Evolutionary conservation across 2,888 invertebrate species (phyloP), one percentile per base, ranked within the genome.

Genomic region (Tipula lateralis): DNA sequence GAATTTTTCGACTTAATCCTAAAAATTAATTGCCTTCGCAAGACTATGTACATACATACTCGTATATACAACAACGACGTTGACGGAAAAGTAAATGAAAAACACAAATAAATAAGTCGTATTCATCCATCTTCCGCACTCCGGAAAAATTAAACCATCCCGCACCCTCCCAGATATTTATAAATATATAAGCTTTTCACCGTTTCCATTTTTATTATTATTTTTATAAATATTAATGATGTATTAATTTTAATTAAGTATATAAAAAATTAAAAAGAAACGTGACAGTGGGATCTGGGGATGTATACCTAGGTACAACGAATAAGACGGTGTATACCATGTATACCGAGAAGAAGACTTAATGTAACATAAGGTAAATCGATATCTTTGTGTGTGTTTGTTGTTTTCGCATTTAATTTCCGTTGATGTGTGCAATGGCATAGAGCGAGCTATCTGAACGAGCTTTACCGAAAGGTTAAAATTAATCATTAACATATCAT

Each of bases 221-320:
- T 24, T 66, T 66, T 66, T 66, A 66, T 66, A 66, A 66, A 66
- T 66, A 66, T 66, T 66, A 66, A 66, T 66, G 66, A 66, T 66
- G 66, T 66, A 66, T 66, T 66, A 66, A 66, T 66, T 66, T 66
- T 66, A 66, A 66, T 66, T 66, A 66, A 66, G 66, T 66, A 66
- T 2, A 66, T 24, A 24, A 66, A 66, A 66, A 66, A 39, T 24
- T 66, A 24, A 66, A 24, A 24, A 66, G 66, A 66, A 66, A 66
- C 66, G 66, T 66, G 66, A 66, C 66, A 66, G 7, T 66, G 66
- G 13, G 66, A 66, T 66, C 9, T 66, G 66, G 66, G 66, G 66
- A 44, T 44, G 66, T 0, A 66, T 66, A 50, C 13, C 13, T 39
- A 39, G 3, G 13, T 39, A 39, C 13, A n/a, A 44, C n/a, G 44